Evolutionary conservation across 2,888 invertebrate genomes (phyloP).

Genomic region (Agelastica alni): DNA sequence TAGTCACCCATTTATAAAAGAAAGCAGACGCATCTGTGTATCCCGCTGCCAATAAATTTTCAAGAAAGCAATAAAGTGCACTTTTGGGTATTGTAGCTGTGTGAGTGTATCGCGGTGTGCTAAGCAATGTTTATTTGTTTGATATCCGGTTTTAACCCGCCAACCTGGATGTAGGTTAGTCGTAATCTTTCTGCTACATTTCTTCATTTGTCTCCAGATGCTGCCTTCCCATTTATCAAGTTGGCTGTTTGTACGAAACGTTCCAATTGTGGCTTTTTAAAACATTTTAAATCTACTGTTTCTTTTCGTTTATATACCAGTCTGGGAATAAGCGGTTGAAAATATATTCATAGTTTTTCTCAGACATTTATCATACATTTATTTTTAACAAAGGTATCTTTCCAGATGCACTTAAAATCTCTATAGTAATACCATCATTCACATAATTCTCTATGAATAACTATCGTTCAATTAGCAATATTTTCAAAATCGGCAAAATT

Average conservation of each 20-base stretch:
- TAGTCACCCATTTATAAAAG: too few species aligned
- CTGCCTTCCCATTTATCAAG: conserved; percentile 43
- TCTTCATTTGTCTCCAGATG: conserved; percentile 51
- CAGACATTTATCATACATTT: too few species aligned
- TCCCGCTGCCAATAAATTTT: conserved; percentile 29
- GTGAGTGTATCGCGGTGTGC: conserved; percentile 32
- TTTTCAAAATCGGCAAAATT: too few species aligned
- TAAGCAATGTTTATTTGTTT: conserved; percentile 51
- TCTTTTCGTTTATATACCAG: too few species aligned
- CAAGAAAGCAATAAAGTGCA: conserved; percentile 31
- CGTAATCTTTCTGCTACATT: conserved; percentile 49
- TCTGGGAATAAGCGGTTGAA: too few species aligned
- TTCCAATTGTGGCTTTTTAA: conserved; percentile 12
- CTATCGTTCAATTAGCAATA: too few species aligned
- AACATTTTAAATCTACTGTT: conserved; percentile 11
- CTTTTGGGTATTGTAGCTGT: conserved; percentile 23
- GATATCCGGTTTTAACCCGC: conserved; percentile 48
- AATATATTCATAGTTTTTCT: too few species aligned
- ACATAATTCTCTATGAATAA: too few species aligned
- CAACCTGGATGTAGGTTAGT: conserved; percentile 39
- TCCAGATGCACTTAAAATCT: too few species aligned
- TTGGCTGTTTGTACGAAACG: conserved; percentile 27
- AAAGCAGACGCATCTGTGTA: too few species aligned
- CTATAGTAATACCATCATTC: too few species aligned
- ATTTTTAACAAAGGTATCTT: too few species aligned